Evolutionary conservation across 2,888 invertebrate species (phyloP).

Genomic region (Agriotes lineatus): DNA sequence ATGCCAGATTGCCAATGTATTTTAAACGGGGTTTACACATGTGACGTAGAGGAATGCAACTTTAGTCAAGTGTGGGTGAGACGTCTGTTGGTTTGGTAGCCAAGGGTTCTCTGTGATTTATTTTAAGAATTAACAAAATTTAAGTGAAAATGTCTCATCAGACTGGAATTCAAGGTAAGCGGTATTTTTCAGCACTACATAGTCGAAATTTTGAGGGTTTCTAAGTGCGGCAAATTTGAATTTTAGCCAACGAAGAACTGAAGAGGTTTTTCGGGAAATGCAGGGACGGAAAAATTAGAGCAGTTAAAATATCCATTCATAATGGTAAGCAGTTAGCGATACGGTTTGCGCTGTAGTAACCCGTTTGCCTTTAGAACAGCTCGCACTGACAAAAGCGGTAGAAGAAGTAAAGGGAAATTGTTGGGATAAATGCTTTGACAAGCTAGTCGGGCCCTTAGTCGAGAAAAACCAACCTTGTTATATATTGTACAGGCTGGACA

Average conservation of each 20-base stretch:
- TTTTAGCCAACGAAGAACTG: conserved; percentile 83
- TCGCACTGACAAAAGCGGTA: conserved; percentile 69
- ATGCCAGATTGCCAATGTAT: neutral
- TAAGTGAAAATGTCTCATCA: conserved; percentile 83
- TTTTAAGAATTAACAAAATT: conserved; percentile 22
- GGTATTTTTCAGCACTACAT: conserved; percentile 26
- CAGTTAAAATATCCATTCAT: conserved; percentile 87
- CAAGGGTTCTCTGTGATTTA: conserved; percentile 25
- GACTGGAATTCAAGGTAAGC: conserved; percentile 87
- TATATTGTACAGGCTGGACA: conserved; percentile 87
- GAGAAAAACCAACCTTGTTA: conserved; percentile 91
- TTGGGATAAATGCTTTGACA: conserved; percentile 91
- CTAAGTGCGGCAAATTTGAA: neutral
- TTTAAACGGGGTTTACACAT: neutral
- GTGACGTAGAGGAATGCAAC: neutral
- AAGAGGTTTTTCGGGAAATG: conserved; percentile 86
- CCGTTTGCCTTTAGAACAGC: conserved; percentile 74
- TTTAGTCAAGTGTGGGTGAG: conserved; percentile 6
- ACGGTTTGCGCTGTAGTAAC: neutral
- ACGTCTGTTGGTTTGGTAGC: neutral
- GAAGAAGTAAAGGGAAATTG: conserved; percentile 76
- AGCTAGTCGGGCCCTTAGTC: conserved; percentile 77
- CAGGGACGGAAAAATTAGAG: conserved; percentile 82
- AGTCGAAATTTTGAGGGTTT: too few relatives aligned
- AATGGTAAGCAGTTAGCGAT: conserved; percentile 81